Conservation (phyloP, 2,113 vertebrate species). For the Centrocercus urophasianus region DNA sequence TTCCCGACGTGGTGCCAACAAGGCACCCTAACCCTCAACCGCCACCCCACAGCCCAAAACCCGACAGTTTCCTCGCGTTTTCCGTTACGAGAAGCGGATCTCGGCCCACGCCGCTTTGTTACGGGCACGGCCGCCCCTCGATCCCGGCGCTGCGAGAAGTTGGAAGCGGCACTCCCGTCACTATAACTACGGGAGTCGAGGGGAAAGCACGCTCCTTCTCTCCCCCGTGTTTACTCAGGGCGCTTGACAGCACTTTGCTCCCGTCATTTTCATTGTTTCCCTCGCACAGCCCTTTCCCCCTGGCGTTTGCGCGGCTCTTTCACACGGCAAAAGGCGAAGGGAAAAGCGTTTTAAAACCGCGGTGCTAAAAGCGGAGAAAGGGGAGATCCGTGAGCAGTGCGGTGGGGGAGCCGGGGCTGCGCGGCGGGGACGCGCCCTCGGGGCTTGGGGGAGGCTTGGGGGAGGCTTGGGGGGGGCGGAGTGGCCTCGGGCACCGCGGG, state of each 20-base stretch:
- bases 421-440: not conserved
- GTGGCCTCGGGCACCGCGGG: not conserved
- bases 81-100: not conserved
- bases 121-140: not conserved
- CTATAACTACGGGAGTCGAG: not conserved
- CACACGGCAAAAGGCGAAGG: not conserved
- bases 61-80: not conserved
- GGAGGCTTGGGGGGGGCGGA: not conserved
- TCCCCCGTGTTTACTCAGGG: not conserved
- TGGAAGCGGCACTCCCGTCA: not conserved
- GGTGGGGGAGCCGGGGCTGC: not conserved
- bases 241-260: conserved; percentile 8
- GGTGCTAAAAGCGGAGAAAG: not conserved
- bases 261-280: not conserved
- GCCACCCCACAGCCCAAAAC: not conserved
- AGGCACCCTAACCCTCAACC: not conserved
- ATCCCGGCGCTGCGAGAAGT: not conserved
- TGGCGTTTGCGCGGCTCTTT: not conserved
- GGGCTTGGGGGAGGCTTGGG: not conserved
- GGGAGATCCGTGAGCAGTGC: not conserved
- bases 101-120: not conserved
- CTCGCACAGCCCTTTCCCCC: not conserved
- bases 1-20: not conserved
- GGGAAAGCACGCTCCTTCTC: not conserved
- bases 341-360: not conserved